Evolutionary conservation across 2,888 invertebrate species (phyloP), one percentile per base, ranked within the genome.

Genomic region (Osmoderma eremita): DNA sequence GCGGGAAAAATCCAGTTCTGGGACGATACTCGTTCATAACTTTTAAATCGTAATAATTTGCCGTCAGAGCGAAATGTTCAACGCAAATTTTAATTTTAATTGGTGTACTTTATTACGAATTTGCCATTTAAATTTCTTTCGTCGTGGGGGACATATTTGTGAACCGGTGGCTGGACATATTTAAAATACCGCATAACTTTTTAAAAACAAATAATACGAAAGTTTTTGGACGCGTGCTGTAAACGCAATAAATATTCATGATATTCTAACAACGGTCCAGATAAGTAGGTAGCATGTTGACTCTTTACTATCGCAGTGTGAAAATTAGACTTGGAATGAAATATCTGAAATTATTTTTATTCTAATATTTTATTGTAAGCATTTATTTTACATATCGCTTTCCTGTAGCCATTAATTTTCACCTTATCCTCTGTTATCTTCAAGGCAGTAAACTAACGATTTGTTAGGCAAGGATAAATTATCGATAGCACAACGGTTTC

Each of bases 191-290:
- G 18, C 20, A 49, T 77, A 77, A 77, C 75, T 76, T 74, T 70
- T 74, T 69, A 74, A 74, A 76, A 77, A 77, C 74, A 75, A 77
- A 78, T 77, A 76, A 77, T 75, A 73, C 71, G 73, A 73, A 74
- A 74, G 70, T 69, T 72, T 72, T 75, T 75, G 76, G 74, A 17
- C 17, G 77, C 76, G 77, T 77, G 77, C 75, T 77, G 76, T 76
- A 76, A 69, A 74, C 73, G 74, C 75, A 74, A 77, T 76, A 76
- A 76, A 74, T 74, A 75, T 74, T 73, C 70, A 73, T 65, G 68
- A 67, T 68, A 58, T 45, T 53, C 65, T 48, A 63, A 67, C 72
- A 72, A 67, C 68, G 63, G 69, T 65, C 71, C 73, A 74, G 65
- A 67, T 63, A 70, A 72, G 61, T 68, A 68, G 42, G 17, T 42